Conservation (phyloP, 2,113 vertebrate species). For the Nothocercus julius region DNA sequence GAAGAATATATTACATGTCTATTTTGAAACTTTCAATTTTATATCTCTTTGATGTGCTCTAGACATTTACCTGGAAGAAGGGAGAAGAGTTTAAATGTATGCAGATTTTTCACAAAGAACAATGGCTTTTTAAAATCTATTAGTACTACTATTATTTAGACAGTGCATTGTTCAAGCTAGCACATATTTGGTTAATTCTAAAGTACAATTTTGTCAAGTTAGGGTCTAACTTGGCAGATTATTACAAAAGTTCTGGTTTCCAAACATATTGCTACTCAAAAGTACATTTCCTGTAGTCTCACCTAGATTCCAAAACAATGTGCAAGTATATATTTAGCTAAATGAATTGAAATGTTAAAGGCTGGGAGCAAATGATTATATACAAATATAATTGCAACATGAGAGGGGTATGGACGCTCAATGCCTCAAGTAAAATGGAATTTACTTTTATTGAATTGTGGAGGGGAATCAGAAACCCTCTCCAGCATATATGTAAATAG, state of each 20-base stretch:
- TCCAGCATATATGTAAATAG: not conserved
- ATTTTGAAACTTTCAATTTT: not conserved
- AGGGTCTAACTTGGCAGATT: not conserved
- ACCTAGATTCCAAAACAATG: not conserved
- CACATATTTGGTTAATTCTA: not conserved
- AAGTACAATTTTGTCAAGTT: not conserved
- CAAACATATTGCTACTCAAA: not conserved
- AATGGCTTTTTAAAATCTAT: fast-evolving
- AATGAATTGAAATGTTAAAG: not conserved
- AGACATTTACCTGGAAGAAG: not conserved
- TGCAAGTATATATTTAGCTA: not conserved
- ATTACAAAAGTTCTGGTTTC: not conserved
- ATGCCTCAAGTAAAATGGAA: not conserved
- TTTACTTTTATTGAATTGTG: not conserved
- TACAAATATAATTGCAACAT: not conserved
- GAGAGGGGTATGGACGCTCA: not conserved
- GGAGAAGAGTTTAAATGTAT: not conserved
- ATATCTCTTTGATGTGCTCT: not conserved
- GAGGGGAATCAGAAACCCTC: not conserved
- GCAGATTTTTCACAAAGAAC: not conserved
- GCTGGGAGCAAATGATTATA: not conserved
- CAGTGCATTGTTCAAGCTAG: not conserved
- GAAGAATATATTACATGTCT: not conserved
- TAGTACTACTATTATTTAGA: not conserved
- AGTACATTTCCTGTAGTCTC: not conserved